These are phyloP conservation scores for Trissolcus basalis DNA, from an alignment of 1,140 invertebrate species.

Conservation along the genomic window DNA sequence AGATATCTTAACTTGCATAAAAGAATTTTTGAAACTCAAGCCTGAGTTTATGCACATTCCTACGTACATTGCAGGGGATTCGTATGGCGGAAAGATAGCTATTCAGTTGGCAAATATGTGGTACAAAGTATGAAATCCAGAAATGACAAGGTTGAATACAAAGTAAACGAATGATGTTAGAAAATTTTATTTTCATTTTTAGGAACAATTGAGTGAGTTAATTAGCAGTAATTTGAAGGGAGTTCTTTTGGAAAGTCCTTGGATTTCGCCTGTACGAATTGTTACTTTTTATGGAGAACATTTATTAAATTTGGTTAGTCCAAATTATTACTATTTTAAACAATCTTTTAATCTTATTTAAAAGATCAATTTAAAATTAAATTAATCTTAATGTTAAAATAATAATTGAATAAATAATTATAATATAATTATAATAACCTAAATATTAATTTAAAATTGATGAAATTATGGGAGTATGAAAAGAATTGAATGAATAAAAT, in stretches of 20 bases:
- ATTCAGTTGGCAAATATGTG: conserved; percentile 83
- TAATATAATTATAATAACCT: too few relatives aligned
- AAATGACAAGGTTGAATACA: too few relatives aligned
- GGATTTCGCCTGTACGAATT: conserved; percentile 17
- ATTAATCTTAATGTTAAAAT: conserved; percentile 1
- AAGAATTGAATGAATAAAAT: too few relatives aligned
- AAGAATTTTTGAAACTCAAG: conserved; percentile 79
- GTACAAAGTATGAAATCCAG: conserved; percentile 76
- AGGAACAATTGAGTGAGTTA: conserved; percentile 1
- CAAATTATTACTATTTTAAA: neutral
- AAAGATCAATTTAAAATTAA: neutral
- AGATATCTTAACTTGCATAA: conserved; percentile 86
- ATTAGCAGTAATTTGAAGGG: conserved; percentile 29
- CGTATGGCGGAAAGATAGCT: conserved; percentile 94
- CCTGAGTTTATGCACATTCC: conserved; percentile 83
- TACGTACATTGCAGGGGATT: conserved; percentile 89
- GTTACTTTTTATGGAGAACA: conserved; percentile 17
- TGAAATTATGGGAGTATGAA: too few relatives aligned
- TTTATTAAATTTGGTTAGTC: conserved; percentile 16
- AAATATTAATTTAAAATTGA: too few relatives aligned
- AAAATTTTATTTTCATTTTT: conserved; percentile 1
- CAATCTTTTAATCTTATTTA: neutral
- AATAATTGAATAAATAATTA: too few relatives aligned
- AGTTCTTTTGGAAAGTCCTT: conserved; percentile 25
- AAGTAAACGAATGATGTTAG: neutral